phyloP scores from a whole-genome alignment of 2,797 vertebrate species.

The Liparis tanakae region DNA sequence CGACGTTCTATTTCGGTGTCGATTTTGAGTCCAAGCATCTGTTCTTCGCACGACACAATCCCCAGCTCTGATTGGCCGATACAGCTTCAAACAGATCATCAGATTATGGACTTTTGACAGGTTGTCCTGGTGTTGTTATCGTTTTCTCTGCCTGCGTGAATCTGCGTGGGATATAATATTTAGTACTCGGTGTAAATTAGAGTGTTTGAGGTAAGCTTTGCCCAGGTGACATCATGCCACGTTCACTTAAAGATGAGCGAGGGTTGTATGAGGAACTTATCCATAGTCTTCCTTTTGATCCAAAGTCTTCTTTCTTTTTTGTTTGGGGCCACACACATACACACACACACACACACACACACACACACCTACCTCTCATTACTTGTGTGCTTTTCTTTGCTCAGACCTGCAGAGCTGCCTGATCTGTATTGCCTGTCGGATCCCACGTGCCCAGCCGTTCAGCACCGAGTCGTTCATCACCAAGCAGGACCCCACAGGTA shows the following conservation, averaged over 20 bases:
- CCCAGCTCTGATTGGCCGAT: neutral
- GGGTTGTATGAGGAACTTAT: neutral
- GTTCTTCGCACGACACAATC: neutral
- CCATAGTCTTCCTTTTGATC: neutral
- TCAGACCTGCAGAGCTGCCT: slow-evolving; percentile 94
- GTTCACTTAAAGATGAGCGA: neutral
- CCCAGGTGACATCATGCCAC: neutral
- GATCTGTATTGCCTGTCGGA: slow-evolving; percentile 92
- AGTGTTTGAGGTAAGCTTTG: neutral
- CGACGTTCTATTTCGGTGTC: neutral
- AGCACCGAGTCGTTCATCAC: slow-evolving; percentile 93
- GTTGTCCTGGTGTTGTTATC: neutral
- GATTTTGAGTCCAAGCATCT: neutral
- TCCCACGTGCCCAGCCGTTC: slow-evolving; percentile 87
- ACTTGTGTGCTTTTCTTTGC: neutral
- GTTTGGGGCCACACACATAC: neutral
- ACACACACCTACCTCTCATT: slow-evolving; percentile 8
- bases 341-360: neutral
- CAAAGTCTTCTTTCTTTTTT: neutral
- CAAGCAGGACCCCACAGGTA: slow-evolving; percentile 97
- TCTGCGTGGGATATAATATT: neutral
- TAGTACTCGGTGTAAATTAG: neutral
- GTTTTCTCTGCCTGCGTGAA: neutral
- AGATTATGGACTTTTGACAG: neutral
- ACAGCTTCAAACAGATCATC: neutral